Percentiles rank a stretch among this genome's conserved stretches.
phyloP scores from a whole-genome alignment of 2,888 invertebrate genomes.

The Rhingia rostrata region DNA sequence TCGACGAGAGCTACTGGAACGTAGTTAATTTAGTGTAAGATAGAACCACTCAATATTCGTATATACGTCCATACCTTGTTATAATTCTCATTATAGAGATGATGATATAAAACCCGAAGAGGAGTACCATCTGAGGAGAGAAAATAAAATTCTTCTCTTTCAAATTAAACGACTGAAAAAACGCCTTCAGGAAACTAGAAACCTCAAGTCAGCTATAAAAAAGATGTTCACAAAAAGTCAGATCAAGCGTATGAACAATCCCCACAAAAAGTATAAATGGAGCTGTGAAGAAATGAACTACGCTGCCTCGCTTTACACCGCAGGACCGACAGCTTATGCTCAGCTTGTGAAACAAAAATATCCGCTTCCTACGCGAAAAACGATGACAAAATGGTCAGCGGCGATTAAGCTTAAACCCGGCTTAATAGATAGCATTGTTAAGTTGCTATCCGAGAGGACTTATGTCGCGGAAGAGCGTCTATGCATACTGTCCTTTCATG shows the following conservation, averaged over 20 bases:
- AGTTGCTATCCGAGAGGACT: not conserved
- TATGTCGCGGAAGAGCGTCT: not conserved
- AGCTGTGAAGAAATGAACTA: constrained; percentile 35
- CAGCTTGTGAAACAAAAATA: constrained; percentile 12
- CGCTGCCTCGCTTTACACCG: constrained; percentile 33
- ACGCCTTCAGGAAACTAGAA: constrained; percentile 15
- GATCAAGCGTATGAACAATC: constrained; percentile 21
- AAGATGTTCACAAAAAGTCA: constrained; percentile 33
- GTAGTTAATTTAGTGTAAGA: too few relatives aligned
- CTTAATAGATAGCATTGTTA: constrained; percentile 3
- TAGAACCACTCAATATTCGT: not conserved
- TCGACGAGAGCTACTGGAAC: too few relatives aligned
- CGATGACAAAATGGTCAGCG: constrained; percentile 28
- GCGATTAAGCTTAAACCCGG: constrained; percentile 26
- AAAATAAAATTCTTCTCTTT: not conserved
- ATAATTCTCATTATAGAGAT: constrained; percentile 11
- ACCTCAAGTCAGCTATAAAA: constrained; percentile 3
- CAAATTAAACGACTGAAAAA: constrained; percentile 2
- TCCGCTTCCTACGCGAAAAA: constrained; percentile 17
- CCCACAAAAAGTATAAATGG: constrained; percentile 40
- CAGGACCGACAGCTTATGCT: constrained; percentile 21
- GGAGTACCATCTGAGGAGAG: not conserved
- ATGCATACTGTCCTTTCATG: constrained; percentile 50
- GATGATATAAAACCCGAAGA: constrained; percentile 2
- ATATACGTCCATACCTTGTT: too few relatives aligned